These are phyloP conservation scores for Epistrophe eligans DNA, from an alignment of 2,888 invertebrate genomes.

Conservation along the genomic window DNA sequence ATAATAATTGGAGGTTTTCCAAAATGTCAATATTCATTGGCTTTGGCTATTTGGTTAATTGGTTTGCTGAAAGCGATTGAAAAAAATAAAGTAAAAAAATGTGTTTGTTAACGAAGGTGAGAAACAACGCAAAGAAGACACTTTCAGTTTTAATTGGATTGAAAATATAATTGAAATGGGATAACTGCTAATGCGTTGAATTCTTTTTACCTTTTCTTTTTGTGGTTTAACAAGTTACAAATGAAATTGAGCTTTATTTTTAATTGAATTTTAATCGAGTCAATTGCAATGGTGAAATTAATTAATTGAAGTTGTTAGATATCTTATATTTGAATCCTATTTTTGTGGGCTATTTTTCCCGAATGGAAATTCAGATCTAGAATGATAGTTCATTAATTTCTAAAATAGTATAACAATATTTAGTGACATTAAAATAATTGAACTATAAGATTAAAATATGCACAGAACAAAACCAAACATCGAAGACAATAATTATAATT, in stretches of 20 bases:
- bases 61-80: constrained; percentile 40
- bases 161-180: constrained; percentile 38
- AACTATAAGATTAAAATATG: no score
- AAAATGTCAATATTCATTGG: constrained; percentile 47
- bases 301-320: constrained; percentile 16
- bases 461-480: no score
- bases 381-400: background rate
- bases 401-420: background rate
- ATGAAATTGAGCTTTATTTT: constrained; percentile 38
- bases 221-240: constrained; percentile 8
- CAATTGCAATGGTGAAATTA: constrained; percentile 31
- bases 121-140: constrained; percentile 4
- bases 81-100: background rate
- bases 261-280: constrained; percentile 54
- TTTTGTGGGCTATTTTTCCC: no score
- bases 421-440: background rate
- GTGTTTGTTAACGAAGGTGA: constrained; percentile 7
- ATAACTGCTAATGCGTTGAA: constrained; percentile 53
- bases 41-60: constrained; percentile 58
- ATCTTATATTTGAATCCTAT: no score
- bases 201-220: constrained; percentile 27
- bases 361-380: background rate
- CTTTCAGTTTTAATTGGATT: constrained; percentile 61
- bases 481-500: no score
- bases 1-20: constrained; percentile 68